phyloP scores from a whole-genome alignment of 2,797 vertebrate genomes.

The Phrynocephalus forsythii region DNA sequence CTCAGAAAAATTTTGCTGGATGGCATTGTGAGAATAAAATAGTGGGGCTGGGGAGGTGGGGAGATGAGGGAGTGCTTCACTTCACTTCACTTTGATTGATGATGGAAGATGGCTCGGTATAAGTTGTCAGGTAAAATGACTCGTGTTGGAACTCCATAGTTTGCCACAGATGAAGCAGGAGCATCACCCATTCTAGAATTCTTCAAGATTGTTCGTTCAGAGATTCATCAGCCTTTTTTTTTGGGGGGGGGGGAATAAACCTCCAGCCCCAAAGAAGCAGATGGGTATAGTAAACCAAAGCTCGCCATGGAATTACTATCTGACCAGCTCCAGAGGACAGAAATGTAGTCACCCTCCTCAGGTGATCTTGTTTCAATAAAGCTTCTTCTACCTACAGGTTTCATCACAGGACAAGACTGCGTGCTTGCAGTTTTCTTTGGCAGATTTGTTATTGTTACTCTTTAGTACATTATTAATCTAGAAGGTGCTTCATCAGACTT shows the following conservation, averaged over 20 bases:
- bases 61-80: no score
- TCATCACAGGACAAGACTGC: neutral
- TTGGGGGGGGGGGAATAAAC: neutral
- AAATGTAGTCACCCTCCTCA: neutral
- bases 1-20: neutral
- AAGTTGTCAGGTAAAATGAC: neutral
- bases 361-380: no score
- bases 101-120: neutral
- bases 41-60: no score
- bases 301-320: neutral
- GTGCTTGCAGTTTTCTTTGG: neutral
- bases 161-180: neutral
- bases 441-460: slow-evolving; percentile 1
- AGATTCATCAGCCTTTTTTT: neutral
- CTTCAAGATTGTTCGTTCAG: neutral
- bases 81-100: no score
- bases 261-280: neutral
- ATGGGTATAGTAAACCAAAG: neutral
- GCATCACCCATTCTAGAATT: neutral
- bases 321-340: neutral
- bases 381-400: neutral
- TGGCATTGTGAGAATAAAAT: neutral
- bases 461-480: neutral
- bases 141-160: neutral
- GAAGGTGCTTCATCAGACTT: neutral